Percentiles rank a stretch among this genome's conserved stretches.
phyloP scores from a whole-genome alignment of 2,797 vertebrate genomes.

The Astyanax mexicanus region DNA sequence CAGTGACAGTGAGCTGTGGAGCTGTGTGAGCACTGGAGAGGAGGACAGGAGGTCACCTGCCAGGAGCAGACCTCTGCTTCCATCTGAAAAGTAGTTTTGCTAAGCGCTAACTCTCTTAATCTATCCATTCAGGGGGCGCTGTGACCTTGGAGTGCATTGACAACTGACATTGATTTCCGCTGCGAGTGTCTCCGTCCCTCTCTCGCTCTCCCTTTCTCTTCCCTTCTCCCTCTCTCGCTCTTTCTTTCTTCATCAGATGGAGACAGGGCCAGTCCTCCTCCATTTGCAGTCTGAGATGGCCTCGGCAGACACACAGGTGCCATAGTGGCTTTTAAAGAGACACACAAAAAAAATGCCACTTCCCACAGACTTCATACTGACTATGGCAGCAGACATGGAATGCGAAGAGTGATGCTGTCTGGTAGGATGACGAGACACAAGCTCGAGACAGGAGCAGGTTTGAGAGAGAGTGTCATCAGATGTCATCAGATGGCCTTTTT shows the following conservation, averaged over 20 bases:
- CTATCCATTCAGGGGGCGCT: slow-evolving; percentile 44
- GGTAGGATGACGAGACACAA: not conserved
- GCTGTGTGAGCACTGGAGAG: slow-evolving; percentile 19
- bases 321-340: slow-evolving; percentile 56
- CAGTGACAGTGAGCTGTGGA: slow-evolving; percentile 18
- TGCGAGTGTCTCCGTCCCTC: slow-evolving; percentile 61
- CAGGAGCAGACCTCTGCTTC: slow-evolving; percentile 41
- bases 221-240: slow-evolving; percentile 33
- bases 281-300: slow-evolving; percentile 59
- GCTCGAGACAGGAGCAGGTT: not conserved
- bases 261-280: slow-evolving; percentile 38
- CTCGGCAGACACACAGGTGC: slow-evolving; percentile 72
- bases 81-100: slow-evolving; percentile 40
- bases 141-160: slow-evolving; percentile 76
- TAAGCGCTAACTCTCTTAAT: slow-evolving; percentile 51
- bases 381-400: slow-evolving; percentile 19
- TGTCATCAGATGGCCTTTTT: not conserved
- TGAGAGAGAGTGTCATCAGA: not conserved
- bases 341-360: slow-evolving; percentile 23
- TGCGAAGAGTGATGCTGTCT: slow-evolving; percentile 7
- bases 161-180: slow-evolving; percentile 76
- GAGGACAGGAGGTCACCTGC: slow-evolving; percentile 28
- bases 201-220: slow-evolving; percentile 38
- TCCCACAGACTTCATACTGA: not conserved
- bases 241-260: slow-evolving; percentile 35